Evolutionary conservation across 2,113 vertebrate genomes (phyloP).

Genomic region (Camarhynchus parvulus): DNA sequence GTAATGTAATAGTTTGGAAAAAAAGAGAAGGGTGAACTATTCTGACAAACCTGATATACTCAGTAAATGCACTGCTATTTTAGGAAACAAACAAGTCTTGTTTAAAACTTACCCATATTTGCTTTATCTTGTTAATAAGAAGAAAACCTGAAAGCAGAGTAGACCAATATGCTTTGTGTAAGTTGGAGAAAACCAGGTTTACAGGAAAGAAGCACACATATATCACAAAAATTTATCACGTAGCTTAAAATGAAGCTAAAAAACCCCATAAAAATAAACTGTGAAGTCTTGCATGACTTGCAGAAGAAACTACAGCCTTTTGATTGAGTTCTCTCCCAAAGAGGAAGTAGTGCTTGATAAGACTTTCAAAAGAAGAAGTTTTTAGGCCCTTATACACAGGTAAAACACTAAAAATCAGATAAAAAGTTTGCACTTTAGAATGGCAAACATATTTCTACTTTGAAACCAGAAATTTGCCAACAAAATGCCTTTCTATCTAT

Average conservation of each 20-base stretch:
- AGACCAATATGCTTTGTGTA: neutral
- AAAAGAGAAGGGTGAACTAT: neutral
- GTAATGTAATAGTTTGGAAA: neutral
- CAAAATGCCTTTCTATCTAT: neutral
- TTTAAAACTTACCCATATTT: neutral
- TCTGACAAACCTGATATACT: neutral
- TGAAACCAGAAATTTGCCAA: neutral
- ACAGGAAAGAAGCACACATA: neutral
- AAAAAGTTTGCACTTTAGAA: constrained; percentile 16
- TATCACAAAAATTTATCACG: neutral
- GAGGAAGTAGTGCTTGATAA: constrained; percentile 23
- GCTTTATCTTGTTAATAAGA: neutral
- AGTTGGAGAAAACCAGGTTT: neutral
- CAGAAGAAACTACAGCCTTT: constrained; percentile 27
- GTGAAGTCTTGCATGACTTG: neutral
- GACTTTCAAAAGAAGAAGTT: constrained; percentile 30
- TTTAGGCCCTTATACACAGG: constrained; percentile 16
- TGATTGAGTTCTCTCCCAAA: constrained; percentile 41
- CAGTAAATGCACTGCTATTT: neutral
- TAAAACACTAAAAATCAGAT: constrained; percentile 42
- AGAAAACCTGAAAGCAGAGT: neutral
- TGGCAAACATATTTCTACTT: neutral
- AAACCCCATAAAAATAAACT: neutral
- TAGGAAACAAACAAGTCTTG: neutral
- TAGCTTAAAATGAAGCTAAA: neutral